Evolutionary conservation across 1,140 invertebrate species (phyloP).

Genomic region (Drusus annulatus): DNA sequence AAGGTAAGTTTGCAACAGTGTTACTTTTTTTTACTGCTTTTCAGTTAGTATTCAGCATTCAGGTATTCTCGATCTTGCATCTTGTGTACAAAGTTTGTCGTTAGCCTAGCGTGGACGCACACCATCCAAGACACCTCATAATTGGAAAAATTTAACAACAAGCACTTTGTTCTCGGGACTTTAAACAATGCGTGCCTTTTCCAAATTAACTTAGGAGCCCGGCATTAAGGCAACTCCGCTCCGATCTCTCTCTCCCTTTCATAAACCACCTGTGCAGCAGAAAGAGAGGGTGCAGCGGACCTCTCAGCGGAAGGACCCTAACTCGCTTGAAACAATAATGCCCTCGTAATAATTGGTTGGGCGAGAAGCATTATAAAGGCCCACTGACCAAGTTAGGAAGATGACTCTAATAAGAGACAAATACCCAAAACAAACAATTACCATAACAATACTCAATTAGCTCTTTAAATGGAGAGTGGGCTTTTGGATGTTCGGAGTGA

Average conservation of each 20-base stretch:
- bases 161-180: slow-evolving; percentile 29
- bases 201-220: slow-evolving; percentile 18
- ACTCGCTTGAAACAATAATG: background rate
- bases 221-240: background rate
- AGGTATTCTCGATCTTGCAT: background rate
- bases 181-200: background rate
- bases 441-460: slow-evolving; percentile 4
- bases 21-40: too few species aligned
- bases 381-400: slow-evolving; percentile 10
- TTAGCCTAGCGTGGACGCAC: slow-evolving; percentile 3
- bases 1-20: too few species aligned
- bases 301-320: too few species aligned
- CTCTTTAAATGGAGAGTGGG: background rate
- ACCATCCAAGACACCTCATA: slow-evolving; percentile 11
- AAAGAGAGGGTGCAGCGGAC: too few species aligned
- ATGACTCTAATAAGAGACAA: background rate
- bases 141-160: slow-evolving; percentile 37
- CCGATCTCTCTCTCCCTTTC: too few species aligned
- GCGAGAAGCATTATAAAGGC: background rate
- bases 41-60: too few species aligned
- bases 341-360: background rate
- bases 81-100: background rate
- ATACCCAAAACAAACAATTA: background rate
- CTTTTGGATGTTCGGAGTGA: background rate
- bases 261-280: too few species aligned